Conservation (phyloP, 2,888 invertebrate species). For the Yponomeuta plumbellus region DNA sequence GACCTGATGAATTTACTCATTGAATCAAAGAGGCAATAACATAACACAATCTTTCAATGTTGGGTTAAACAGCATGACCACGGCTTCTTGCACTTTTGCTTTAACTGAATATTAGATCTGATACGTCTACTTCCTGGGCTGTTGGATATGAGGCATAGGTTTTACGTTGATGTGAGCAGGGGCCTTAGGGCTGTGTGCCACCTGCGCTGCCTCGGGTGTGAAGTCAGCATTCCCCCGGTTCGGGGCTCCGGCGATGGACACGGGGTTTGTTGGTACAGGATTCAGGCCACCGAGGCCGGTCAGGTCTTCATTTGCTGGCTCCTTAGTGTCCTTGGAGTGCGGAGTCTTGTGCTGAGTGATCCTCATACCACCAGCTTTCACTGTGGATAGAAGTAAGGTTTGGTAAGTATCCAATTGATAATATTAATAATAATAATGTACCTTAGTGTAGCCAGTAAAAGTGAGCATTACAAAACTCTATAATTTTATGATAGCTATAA, state of each 20-base stretch:
- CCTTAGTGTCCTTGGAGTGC: slow-evolving; percentile 80
- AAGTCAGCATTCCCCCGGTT: slow-evolving; percentile 91
- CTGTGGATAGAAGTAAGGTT: slow-evolving; percentile 55
- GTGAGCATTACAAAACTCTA: no score
- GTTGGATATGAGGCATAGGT: slow-evolving; percentile 85
- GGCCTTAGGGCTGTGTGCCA: slow-evolving; percentile 88
- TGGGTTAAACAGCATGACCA: not conserved
- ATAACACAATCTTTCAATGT: not conserved
- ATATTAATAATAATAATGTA: not conserved
- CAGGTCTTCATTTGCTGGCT: slow-evolving; percentile 80
- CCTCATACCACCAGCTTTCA: slow-evolving; percentile 95
- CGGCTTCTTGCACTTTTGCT: not conserved
- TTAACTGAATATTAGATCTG: not conserved
- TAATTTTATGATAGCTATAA: no score
- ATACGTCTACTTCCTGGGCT: slow-evolving; percentile 86
- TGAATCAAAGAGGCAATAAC: no score
- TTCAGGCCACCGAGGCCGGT: slow-evolving; percentile 84
- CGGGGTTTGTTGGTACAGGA: slow-evolving; percentile 85
- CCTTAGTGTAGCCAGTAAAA: no score
- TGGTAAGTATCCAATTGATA: not conserved
- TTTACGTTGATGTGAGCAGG: slow-evolving; percentile 80
- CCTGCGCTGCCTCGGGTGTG: slow-evolving; percentile 90
- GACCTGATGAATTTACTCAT: no score
- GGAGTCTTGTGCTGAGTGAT: slow-evolving; percentile 91
- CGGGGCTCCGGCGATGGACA: slow-evolving; percentile 86